These are phyloP conservation scores for Anser brachyrhynchus DNA, from an alignment of 2,113 vertebrate genomes.

Conservation along the genomic window DNA sequence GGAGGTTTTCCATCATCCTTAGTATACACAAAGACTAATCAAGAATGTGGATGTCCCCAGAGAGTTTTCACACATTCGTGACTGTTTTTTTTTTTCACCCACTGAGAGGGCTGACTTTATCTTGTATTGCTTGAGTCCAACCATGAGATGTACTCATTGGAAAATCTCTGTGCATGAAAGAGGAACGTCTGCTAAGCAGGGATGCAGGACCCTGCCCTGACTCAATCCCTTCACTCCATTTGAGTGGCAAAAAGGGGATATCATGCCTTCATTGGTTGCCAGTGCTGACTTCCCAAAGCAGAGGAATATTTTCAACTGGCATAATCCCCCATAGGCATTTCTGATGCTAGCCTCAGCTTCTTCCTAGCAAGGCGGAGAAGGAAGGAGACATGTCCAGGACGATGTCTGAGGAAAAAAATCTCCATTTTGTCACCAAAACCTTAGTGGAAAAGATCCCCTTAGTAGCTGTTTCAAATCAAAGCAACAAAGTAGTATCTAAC, in stretches of 20 bases:
- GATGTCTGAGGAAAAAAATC: background rate
- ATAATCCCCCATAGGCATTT: background rate
- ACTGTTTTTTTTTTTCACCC: conserved; percentile 39
- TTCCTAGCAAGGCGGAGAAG: background rate
- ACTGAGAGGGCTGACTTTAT: conserved; percentile 60
- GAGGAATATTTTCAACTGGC: background rate
- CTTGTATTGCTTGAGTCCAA: conserved; percentile 42
- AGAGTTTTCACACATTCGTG: conserved; percentile 66
- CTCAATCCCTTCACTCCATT: background rate
- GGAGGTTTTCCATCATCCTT: conserved; percentile 18
- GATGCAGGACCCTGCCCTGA: background rate
- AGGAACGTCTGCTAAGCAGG: conserved; percentile 23
- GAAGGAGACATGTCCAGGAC: background rate
- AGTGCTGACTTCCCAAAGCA: background rate
- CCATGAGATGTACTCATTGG: conserved; percentile 36
- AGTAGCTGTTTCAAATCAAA: conserved; percentile 37
- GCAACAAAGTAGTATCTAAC: conserved; percentile 4
- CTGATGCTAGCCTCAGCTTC: background rate
- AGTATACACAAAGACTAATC: conserved; percentile 23
- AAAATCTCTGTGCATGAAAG: conserved; percentile 26
- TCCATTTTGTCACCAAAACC: conserved; percentile 23
- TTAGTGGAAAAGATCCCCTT: background rate
- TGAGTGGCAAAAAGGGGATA: background rate
- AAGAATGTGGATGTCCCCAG: conserved; percentile 60
- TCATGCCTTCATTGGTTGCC: background rate